phyloP scores from a whole-genome alignment of 2,888 invertebrate species.

The Rhabditoides inermis region DNA sequence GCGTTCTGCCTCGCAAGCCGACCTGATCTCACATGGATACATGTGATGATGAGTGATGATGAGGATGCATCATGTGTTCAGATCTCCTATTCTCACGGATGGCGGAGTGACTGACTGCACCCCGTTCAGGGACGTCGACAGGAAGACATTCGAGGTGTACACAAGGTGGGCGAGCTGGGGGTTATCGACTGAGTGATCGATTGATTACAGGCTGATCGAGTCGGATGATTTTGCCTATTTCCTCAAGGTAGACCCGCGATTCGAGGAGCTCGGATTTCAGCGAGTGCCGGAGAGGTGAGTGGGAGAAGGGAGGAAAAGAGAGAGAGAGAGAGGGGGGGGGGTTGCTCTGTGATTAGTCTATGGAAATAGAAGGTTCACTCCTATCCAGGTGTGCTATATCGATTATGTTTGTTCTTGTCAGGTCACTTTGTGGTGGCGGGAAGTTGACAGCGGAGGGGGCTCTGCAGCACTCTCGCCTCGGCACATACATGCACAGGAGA shows the following conservation, averaged over 20 bases:
- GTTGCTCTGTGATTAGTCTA: not conserved
- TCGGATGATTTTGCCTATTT: slow-evolving; percentile 24
- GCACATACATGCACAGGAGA: slow-evolving; percentile 60
- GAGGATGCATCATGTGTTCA: no score
- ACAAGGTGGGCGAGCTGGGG: no score
- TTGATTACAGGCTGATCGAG: slow-evolving; percentile 16
- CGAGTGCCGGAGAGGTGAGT: slow-evolving; percentile 23
- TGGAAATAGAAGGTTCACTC: not conserved
- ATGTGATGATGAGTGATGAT: no score
- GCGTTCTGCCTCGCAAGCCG: no score
- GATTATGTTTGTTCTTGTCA: slow-evolving; percentile 5
- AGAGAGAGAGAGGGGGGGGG: not conserved
- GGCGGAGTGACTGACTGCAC: slow-evolving; percentile 22
- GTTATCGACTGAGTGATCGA: no score
- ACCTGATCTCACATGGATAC: no score
- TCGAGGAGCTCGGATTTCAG: slow-evolving; percentile 13
- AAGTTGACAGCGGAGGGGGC: slow-evolving; percentile 75
- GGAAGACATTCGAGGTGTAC: slow-evolving; percentile 22
- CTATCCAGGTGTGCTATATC: not conserved
- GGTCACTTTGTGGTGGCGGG: slow-evolving; percentile 31
- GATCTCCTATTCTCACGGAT: slow-evolving; percentile 18
- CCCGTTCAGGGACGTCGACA: slow-evolving; percentile 22
- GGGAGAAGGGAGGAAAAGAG: not conserved
- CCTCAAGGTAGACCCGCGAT: slow-evolving; percentile 18
- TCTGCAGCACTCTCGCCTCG: slow-evolving; percentile 73